These are phyloP conservation scores for Kradibia gibbosae DNA, from an alignment of 1,140 invertebrate species.

Conservation along the genomic window DNA sequence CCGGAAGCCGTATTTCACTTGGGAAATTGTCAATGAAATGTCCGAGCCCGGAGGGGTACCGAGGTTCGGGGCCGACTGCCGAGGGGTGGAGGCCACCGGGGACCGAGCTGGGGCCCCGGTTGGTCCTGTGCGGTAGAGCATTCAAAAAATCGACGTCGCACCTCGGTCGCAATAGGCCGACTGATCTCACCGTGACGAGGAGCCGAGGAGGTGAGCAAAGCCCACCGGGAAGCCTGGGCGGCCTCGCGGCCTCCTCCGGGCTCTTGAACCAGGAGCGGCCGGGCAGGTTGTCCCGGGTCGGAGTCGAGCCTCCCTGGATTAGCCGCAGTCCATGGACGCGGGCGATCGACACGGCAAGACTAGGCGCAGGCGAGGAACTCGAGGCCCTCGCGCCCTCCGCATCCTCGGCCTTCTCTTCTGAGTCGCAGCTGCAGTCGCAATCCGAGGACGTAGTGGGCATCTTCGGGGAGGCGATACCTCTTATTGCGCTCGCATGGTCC, in stretches of 20 bases:
- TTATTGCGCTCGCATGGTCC: background rate
- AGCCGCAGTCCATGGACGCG: constrained; percentile 71
- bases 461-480: background rate
- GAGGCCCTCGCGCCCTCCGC: constrained; percentile 65
- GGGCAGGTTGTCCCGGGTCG: background rate
- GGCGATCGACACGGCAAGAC: constrained; percentile 48
- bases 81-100: too few relatives aligned
- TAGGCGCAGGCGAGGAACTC: constrained; percentile 25
- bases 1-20: too few relatives aligned
- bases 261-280: background rate
- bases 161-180: too few relatives aligned
- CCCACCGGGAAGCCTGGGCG: too few relatives aligned
- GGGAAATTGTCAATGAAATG: too few relatives aligned
- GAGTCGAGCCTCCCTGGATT: constrained; percentile 50
- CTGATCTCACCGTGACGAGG: too few relatives aligned
- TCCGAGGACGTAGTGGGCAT: background rate
- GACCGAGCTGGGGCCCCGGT: too few relatives aligned
- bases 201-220: too few relatives aligned
- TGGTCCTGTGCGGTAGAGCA: too few relatives aligned
- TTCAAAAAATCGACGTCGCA: too few relatives aligned
- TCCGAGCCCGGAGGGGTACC: too few relatives aligned
- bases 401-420: constrained; percentile 68
- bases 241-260: background rate
- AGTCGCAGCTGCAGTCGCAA: background rate
- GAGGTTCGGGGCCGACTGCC: too few relatives aligned